Conservation (phyloP, 2,888 invertebrate genomes). For the Hydraecia micacea region DNA sequence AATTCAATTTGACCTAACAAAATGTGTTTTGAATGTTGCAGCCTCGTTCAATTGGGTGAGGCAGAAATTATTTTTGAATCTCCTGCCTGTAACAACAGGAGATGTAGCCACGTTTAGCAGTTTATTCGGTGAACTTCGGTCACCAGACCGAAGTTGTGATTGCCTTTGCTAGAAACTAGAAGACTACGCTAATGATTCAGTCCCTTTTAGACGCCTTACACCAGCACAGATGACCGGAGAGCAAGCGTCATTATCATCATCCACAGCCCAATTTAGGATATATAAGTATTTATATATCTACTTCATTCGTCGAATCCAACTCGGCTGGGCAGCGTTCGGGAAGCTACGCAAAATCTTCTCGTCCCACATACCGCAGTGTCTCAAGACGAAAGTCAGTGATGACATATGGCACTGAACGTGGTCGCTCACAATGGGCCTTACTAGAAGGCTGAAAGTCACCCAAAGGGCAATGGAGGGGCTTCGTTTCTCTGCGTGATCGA, state of each 20-base stretch:
- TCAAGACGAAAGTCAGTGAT: no score
- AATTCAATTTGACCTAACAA: neutral
- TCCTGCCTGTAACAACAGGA: neutral
- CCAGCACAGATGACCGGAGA: neutral
- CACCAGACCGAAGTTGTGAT: neutral
- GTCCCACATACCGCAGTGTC: no score
- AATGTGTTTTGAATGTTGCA: slow-evolving; percentile 1
- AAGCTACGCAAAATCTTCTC: no score
- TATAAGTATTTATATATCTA: no score
- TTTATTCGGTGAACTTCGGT: neutral
- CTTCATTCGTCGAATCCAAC: no score
- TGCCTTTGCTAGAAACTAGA: neutral
- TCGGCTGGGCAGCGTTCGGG: no score
- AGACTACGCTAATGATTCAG: neutral
- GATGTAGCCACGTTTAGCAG: neutral
- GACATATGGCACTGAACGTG: no score
- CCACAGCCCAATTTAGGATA: neutral
- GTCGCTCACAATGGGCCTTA: no score
- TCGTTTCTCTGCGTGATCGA: no score
- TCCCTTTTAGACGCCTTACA: neutral
- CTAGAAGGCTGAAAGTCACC: no score
- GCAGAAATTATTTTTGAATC: neutral
- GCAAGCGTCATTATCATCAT: neutral
- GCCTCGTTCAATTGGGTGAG: neutral
- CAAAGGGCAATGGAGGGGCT: no score